phyloP scores from a whole-genome alignment of 2,113 vertebrate genomes.

The Ia io region DNA sequence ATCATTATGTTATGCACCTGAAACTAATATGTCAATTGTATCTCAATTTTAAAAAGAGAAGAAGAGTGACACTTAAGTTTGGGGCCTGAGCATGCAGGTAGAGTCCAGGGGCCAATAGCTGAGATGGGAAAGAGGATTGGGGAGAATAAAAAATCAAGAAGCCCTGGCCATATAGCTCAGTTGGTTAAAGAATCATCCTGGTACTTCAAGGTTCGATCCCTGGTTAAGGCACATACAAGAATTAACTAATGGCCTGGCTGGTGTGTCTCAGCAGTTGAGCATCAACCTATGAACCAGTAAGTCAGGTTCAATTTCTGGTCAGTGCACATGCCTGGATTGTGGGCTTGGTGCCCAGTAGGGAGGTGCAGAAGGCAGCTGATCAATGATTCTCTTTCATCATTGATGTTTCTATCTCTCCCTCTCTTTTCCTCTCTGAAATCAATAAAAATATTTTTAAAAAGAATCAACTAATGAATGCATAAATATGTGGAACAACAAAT shows the following conservation, averaged over 20 bases:
- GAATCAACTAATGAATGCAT: background rate
- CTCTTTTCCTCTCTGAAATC: too few species aligned
- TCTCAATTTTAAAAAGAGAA: background rate
- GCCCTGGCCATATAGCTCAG: background rate
- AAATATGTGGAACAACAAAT: background rate
- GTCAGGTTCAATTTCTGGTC: too few species aligned
- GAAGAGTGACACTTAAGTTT: background rate
- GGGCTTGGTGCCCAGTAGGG: too few species aligned
- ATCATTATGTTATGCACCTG: background rate
- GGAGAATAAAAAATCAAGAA: background rate
- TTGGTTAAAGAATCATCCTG: background rate
- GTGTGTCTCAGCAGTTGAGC: too few species aligned
- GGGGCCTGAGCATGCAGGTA: background rate
- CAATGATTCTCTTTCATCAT: too few species aligned
- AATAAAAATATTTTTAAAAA: too few species aligned
- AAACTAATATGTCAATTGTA: background rate
- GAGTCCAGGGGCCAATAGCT: background rate
- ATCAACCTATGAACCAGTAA: too few species aligned
- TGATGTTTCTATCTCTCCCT: too few species aligned
- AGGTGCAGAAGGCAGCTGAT: too few species aligned
- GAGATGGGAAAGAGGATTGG: background rate
- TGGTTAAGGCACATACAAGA: background rate
- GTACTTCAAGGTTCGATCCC: background rate
- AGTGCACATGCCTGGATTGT: too few species aligned
- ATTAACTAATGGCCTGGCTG: background rate